These are phyloP conservation scores for Drosophila santomea DNA, from an alignment of 1,140 invertebrate genomes.

Conservation along the genomic window DNA sequence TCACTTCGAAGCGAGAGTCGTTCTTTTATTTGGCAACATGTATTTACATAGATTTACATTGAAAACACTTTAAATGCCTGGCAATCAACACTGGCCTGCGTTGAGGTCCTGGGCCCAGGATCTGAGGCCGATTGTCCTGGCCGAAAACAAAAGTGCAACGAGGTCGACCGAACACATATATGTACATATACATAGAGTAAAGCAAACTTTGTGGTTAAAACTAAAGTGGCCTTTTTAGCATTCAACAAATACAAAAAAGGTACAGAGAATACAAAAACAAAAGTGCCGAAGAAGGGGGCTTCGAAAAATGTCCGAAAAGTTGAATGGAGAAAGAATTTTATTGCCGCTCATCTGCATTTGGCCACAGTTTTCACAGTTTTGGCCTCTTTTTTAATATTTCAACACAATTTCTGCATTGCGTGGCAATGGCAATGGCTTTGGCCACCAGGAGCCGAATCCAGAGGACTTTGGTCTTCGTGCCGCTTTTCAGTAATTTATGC, in stretches of 20 bases:
- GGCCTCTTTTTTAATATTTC: conserved; percentile 74
- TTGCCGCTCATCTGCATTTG: conserved; percentile 77
- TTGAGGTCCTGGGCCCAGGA: conserved; percentile 12
- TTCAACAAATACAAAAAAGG: conserved; percentile 50
- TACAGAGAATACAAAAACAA: not conserved
- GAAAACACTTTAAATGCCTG: conserved; percentile 55
- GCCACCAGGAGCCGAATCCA: conserved; percentile 21
- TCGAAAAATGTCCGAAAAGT: conserved; percentile 68
- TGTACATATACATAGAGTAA: conserved; percentile 1
- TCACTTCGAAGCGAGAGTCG: conserved; percentile 18
- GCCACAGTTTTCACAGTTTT: conserved; percentile 59
- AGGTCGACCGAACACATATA: conserved; percentile 51
- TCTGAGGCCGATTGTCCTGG: conserved; percentile 31
- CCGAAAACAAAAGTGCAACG: conserved; percentile 70
- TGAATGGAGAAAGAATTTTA: conserved; percentile 64
- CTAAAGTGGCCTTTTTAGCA: conserved; percentile 80
- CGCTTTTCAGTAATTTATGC: conserved; percentile 75
- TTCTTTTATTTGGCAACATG: conserved; percentile 54
- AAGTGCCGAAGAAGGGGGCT: conserved; percentile 19
- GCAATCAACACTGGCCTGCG: conserved; percentile 54
- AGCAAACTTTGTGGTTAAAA: conserved; percentile 79
- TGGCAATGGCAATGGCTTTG: conserved; percentile 33
- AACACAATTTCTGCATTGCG: conserved; percentile 74
- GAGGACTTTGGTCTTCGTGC: conserved; percentile 56
- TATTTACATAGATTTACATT: conserved; percentile 66